Conservation (phyloP, 2,113 vertebrate genomes). For the Pomatostomus ruficeps region DNA sequence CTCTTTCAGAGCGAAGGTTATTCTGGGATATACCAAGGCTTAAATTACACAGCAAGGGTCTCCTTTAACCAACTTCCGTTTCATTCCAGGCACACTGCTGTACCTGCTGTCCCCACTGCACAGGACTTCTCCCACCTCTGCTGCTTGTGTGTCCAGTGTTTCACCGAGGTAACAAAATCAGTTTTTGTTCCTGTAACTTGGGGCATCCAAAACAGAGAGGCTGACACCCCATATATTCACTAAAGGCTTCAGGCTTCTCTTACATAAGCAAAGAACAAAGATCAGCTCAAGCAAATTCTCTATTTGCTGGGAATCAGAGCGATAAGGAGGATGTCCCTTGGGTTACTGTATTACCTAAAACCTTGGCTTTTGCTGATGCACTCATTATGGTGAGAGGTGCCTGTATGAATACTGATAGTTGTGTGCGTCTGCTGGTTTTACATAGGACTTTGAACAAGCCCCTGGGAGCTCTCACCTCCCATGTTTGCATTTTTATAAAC, state of each 20-base stretch:
- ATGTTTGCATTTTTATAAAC: background rate
- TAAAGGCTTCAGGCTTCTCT: background rate
- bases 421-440: background rate
- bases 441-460: background rate
- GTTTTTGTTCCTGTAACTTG: background rate
- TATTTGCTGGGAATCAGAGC: background rate
- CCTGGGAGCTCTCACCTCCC: background rate
- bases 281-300: background rate
- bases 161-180: background rate
- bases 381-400: background rate
- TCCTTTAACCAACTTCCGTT: background rate
- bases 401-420: background rate
- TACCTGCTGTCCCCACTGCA: background rate
- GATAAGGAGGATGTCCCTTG: background rate
- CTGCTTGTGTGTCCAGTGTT: background rate
- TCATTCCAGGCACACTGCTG: background rate
- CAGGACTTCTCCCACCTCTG: background rate
- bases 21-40: background rate
- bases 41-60: background rate
- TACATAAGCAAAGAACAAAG: background rate
- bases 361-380: background rate
- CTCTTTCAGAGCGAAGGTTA: background rate
- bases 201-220: background rate
- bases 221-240: fast-evolving
- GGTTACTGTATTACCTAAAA: background rate